phyloP scores from a whole-genome alignment of 2,797 vertebrate genomes.

The Oreochromis mossambicus region DNA sequence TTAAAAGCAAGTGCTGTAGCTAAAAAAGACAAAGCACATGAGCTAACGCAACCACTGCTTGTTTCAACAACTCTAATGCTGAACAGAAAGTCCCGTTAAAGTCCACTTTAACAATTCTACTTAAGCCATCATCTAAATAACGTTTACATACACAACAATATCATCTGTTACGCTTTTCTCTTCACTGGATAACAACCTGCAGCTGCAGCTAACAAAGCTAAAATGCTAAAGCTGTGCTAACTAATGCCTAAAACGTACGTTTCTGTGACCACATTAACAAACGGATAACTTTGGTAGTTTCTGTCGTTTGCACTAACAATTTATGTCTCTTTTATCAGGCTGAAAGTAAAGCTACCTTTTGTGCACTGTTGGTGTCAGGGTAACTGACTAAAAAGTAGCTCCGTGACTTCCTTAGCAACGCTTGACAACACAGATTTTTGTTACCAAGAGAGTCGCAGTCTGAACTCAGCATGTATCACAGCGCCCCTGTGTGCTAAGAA shows the following conservation, averaged over 20 bases:
- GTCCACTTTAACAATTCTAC: background rate
- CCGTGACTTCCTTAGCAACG: conserved; percentile 73
- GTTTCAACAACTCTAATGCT: background rate
- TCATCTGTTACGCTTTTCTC: background rate
- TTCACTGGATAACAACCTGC: background rate
- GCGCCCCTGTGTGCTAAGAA: conserved; percentile 7
- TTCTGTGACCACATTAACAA: background rate
- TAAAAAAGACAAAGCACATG: background rate
- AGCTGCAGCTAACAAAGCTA: background rate
- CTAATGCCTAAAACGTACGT: background rate
- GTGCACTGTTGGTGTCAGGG: background rate
- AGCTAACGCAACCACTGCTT: background rate
- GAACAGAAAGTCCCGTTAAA: background rate
- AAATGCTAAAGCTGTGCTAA: conserved; percentile 18
- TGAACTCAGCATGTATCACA: background rate
- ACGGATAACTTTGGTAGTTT: background rate
- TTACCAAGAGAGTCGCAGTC: conserved; percentile 44
- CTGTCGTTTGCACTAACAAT: rapidly evolving
- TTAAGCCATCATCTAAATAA: background rate
- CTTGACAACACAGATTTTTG: conserved; percentile 57
- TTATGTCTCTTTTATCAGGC: background rate
- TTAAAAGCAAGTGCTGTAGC: background rate
- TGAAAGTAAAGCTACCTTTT: conserved; percentile 4
- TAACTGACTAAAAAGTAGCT: background rate
- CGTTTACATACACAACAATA: rapidly evolving